Conservation (phyloP, 2,888 invertebrate genomes). For the Marronus borbonicus region DNA sequence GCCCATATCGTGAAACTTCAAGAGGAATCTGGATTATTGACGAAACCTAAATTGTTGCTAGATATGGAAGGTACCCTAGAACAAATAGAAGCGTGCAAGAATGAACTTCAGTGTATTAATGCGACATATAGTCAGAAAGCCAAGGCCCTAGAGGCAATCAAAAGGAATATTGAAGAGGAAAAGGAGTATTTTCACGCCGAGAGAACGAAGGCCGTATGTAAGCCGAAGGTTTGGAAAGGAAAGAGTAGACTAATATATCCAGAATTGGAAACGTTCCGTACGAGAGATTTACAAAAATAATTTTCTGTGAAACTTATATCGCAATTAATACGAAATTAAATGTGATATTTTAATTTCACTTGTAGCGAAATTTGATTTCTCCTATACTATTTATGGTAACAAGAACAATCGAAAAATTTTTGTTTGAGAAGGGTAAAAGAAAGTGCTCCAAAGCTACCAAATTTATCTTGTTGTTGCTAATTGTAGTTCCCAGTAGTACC, state of each 20-base stretch:
- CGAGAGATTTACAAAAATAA: conserved; percentile 28
- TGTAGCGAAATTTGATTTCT: too few species aligned
- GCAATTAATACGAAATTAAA: neutral
- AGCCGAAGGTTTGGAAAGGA: conserved; percentile 43
- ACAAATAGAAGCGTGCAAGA: conserved; percentile 63
- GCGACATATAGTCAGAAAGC: conserved; percentile 56
- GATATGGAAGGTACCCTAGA: conserved; percentile 70
- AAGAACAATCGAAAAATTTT: too few species aligned
- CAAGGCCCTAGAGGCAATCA: conserved; percentile 52
- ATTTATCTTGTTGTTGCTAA: too few species aligned
- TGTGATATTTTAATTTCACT: neutral
- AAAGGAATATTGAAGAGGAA: conserved; percentile 54
- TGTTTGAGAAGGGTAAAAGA: too few species aligned
- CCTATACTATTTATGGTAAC: too few species aligned
- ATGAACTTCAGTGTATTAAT: conserved; percentile 54
- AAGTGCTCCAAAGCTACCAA: too few species aligned
- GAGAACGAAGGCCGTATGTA: conserved; percentile 5
- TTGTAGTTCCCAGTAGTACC: too few species aligned
- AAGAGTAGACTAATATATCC: conserved; percentile 36
- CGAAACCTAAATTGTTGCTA: conserved; percentile 70
- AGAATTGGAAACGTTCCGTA: conserved; percentile 37
- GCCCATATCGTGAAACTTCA: conserved; percentile 68
- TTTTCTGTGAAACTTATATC: neutral
- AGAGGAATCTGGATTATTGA: conserved; percentile 72
- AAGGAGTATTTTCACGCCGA: conserved; percentile 54